Evolutionary conservation across 2,113 vertebrate genomes (phyloP).

Genomic region (Acinonyx jubatus): DNA sequence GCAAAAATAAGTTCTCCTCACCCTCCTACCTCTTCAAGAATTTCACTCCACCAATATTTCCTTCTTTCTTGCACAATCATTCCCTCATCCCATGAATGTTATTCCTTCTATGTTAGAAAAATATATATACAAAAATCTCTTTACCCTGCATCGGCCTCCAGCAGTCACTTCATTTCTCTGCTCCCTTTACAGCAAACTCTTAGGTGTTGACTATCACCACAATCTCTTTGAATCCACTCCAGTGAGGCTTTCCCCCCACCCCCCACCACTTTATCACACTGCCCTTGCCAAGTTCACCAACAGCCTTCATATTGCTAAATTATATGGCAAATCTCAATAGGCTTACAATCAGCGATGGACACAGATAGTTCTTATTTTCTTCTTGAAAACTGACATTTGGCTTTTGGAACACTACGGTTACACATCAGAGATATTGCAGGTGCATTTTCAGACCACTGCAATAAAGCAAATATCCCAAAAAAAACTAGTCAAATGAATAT

Average conservation of each 20-base stretch:
- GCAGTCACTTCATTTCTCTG: not conserved
- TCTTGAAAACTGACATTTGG: not conserved
- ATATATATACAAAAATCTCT: not conserved
- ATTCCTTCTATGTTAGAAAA: not conserved
- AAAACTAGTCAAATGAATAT: not conserved
- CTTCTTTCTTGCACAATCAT: not conserved
- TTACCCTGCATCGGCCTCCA: not conserved
- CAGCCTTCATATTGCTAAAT: not conserved
- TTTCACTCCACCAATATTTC: not conserved
- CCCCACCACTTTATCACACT: not conserved
- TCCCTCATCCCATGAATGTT: not conserved
- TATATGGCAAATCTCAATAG: not conserved
- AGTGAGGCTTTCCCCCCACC: not conserved
- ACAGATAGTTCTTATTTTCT: not conserved
- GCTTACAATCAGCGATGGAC: not conserved
- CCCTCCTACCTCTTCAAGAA: not conserved
- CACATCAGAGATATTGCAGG: not conserved
- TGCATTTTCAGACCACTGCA: not conserved
- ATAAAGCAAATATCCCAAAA: not conserved
- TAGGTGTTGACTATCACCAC: not conserved
- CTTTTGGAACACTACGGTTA: not conserved
- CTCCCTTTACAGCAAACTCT: not conserved
- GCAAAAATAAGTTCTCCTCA: not conserved
- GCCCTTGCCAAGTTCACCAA: not conserved
- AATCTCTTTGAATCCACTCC: not conserved